Conservation (phyloP, 2,113 vertebrate species). For the Leptobrachium ailaonicum region DNA sequence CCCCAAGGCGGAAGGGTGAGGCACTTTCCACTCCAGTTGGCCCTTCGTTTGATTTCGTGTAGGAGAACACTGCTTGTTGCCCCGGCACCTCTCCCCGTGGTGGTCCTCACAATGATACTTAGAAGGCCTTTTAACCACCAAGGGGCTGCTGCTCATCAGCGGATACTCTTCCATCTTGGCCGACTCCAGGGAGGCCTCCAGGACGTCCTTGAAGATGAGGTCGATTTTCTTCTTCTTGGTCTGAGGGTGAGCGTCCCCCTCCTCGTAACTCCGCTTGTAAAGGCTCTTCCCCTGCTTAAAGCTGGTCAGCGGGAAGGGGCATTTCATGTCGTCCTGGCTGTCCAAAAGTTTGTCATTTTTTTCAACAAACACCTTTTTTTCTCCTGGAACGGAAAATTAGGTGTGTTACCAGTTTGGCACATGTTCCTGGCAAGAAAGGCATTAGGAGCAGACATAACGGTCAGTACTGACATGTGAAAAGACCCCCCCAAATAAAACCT, state of each 20-base stretch:
- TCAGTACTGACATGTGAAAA: not conserved
- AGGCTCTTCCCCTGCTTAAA: conserved; percentile 75
- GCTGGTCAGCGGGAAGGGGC: conserved; percentile 67
- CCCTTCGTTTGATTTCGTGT: conserved; percentile 60
- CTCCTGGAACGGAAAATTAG: conserved; percentile 76
- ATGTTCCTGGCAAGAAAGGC: conserved; percentile 6
- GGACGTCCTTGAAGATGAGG: conserved; percentile 90
- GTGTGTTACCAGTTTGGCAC: conserved; percentile 60
- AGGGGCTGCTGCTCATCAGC: conserved; percentile 65
- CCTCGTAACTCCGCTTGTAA: conserved; percentile 76
- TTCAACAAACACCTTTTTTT: conserved; percentile 68
- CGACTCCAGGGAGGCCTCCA: conserved; percentile 85
- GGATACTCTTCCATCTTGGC: conserved; percentile 68
- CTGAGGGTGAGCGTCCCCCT: conserved; percentile 77
- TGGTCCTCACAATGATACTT: conserved; percentile 66
- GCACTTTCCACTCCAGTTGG: conserved; percentile 68
- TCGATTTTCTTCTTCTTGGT: conserved; percentile 94
- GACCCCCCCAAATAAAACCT: not conserved
- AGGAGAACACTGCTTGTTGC: conserved; percentile 53
- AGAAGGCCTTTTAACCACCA: conserved; percentile 68
- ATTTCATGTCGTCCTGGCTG: conserved; percentile 71
- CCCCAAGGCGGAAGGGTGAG: conserved; percentile 56
- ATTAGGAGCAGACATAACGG: not conserved
- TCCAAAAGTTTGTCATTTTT: conserved; percentile 68
- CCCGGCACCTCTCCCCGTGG: conserved; percentile 58